Conservation (phyloP, 2,888 invertebrate genomes). For the Euproctis similis region DNA sequence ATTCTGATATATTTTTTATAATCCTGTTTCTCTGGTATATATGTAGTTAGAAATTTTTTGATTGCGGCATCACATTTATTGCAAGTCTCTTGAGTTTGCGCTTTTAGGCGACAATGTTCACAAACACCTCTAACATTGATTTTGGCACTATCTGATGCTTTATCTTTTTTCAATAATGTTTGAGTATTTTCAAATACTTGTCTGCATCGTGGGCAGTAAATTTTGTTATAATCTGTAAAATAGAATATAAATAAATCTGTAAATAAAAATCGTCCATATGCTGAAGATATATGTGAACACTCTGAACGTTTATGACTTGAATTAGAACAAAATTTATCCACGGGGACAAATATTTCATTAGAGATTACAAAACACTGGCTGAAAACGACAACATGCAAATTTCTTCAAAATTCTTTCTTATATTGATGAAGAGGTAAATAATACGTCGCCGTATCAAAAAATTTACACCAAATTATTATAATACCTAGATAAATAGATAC, state of each 20-base stretch:
- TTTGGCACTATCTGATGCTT: constrained; percentile 25
- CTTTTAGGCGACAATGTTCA: constrained; percentile 37
- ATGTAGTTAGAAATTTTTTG: constrained; percentile 30
- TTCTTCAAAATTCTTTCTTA: no score
- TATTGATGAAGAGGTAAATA: no score
- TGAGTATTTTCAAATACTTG: constrained; percentile 35
- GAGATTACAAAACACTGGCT: no score
- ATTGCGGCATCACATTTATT: constrained; percentile 36
- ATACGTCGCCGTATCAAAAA: no score
- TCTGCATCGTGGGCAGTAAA: constrained; percentile 46
- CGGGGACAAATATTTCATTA: no score
- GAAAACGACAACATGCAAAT: no score
- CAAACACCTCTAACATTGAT: constrained; percentile 41
- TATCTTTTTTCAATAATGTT: constrained; percentile 25
- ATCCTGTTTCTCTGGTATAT: constrained; percentile 19
- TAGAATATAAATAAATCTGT: background rate
- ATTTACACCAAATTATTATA: no score
- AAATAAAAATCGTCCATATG: no score
- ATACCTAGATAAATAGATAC: background rate
- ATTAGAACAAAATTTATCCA: no score
- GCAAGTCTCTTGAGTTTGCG: constrained; percentile 27
- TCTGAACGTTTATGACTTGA: no score
- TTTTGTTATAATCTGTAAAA: constrained; percentile 33
- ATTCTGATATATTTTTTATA: constrained; percentile 20
- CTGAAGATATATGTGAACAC: no score